Conservation (phyloP, 1,140 invertebrate species). For the Musca domestica region DNA sequence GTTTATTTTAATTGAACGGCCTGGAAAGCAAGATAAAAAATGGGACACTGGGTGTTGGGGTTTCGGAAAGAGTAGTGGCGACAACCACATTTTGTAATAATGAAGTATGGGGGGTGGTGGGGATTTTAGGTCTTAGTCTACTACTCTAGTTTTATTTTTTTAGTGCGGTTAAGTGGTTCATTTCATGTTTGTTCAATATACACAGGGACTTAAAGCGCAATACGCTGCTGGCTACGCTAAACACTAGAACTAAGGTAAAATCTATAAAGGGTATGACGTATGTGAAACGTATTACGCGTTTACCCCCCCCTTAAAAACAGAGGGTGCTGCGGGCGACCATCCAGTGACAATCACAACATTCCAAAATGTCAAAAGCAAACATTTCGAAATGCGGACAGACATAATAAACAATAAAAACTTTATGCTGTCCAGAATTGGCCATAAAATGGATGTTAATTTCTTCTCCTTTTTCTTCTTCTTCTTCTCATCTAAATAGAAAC, state of each 20-base stretch:
- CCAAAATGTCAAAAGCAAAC: too few relatives aligned
- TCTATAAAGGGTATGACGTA: constrained; percentile 2
- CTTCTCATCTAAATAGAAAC: not conserved
- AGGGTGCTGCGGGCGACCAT: too few relatives aligned
- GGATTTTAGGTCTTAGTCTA: not conserved
- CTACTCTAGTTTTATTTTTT: constrained; percentile 1
- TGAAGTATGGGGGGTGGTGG: not conserved
- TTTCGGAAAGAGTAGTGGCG: too few relatives aligned
- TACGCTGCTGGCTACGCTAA: constrained; percentile 10
- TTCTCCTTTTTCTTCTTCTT: not conserved
- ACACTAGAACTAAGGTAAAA: constrained; percentile 18
- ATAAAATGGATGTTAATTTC: not conserved
- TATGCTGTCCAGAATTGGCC: constrained; percentile 33
- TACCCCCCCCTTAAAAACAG: too few relatives aligned
- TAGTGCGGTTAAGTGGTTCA: not conserved
- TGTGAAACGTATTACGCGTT: constrained; percentile 14
- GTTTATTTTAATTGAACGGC: too few relatives aligned
- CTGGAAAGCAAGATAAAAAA: too few relatives aligned
- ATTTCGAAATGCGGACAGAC: constrained; percentile 16
- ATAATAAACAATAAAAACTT: constrained; percentile 52
- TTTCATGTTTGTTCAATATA: not conserved
- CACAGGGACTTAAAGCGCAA: constrained; percentile 12
- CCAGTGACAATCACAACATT: too few relatives aligned
- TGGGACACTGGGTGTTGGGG: too few relatives aligned
- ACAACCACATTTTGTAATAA: not conserved